Conservation (phyloP, 2,113 vertebrate genomes). For the Syngnathoides biaculeatus region DNA sequence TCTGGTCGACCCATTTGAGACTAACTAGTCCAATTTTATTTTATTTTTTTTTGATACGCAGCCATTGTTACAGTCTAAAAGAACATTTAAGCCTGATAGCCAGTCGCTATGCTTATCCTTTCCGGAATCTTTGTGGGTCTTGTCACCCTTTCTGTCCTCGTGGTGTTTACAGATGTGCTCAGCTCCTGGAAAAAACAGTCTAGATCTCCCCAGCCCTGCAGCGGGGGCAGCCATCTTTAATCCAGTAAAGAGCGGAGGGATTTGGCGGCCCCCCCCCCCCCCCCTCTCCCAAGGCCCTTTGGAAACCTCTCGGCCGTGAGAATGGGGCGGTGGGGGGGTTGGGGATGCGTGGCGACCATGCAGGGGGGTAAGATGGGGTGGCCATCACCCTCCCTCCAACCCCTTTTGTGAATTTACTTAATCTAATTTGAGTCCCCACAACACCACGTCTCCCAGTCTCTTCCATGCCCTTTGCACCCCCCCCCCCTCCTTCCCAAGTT, state of each 20-base stretch:
- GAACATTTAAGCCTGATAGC: neutral
- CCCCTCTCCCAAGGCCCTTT: constrained; percentile 65
- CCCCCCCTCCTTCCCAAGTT: constrained; percentile 13
- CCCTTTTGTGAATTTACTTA: constrained; percentile 73
- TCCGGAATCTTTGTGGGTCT: neutral
- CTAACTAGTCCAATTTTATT: constrained; percentile 52
- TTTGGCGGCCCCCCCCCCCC: constrained; percentile 61
- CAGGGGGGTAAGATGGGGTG: constrained; percentile 45
- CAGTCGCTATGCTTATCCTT: neutral
- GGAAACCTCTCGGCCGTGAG: constrained; percentile 68
- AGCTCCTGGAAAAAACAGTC: constrained; percentile 43
- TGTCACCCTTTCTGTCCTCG: constrained; percentile 31
- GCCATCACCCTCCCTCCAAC: neutral
- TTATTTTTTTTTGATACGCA: constrained; percentile 45
- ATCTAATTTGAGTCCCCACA: constrained; percentile 71
- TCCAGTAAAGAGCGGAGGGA: constrained; percentile 63
- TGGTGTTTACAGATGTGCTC: constrained; percentile 67
- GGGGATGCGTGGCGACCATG: constrained; percentile 60
- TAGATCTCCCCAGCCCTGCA: constrained; percentile 7
- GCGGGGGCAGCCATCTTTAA: constrained; percentile 58
- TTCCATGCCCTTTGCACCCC: constrained; percentile 27
- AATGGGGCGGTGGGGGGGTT: constrained; percentile 33
- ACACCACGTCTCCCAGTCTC: constrained; percentile 40
- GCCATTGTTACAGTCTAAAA: constrained; percentile 26
- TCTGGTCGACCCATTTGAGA: neutral